A percentile compares a stretch with the other conserved stretches of the same genome.
Evolutionary conservation across 2,113 vertebrate species (phyloP).

Genomic region (Hystrix brachyura): DNA sequence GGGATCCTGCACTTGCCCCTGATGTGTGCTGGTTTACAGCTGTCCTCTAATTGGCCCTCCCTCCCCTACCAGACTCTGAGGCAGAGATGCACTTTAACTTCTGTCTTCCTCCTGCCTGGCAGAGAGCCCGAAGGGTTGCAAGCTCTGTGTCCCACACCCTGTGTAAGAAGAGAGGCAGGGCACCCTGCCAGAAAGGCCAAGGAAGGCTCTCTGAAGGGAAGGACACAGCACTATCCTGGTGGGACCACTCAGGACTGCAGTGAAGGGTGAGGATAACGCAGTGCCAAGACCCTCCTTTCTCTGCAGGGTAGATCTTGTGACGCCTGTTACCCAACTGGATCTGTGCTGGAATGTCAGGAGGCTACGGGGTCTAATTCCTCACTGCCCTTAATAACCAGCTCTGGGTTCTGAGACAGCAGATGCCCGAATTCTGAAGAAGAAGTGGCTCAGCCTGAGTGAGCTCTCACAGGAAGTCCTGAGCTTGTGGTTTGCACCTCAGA

Average conservation of each 20-base stretch:
- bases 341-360: neutral
- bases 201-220: neutral
- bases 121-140: neutral
- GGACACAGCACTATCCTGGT: neutral
- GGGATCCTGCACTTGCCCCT: neutral
- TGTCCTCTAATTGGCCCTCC: neutral
- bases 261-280: neutral
- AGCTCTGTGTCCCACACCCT: neutral
- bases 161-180: neutral
- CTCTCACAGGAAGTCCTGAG: constrained; percentile 75
- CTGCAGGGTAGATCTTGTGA: neutral
- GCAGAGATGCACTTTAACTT: neutral
- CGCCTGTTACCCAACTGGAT: neutral
- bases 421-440: neutral
- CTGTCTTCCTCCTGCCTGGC: neutral
- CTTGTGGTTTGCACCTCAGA: constrained; percentile 78
- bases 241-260: too few species aligned
- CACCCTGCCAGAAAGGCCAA: accelerated
- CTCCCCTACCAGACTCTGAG: neutral
- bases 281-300: neutral
- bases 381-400: neutral
- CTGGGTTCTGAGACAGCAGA: neutral
- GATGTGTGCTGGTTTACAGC: neutral
- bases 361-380: neutral
- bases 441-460: neutral